Conservation (phyloP, 2,113 vertebrate species). For the Xenopus borealis region DNA sequence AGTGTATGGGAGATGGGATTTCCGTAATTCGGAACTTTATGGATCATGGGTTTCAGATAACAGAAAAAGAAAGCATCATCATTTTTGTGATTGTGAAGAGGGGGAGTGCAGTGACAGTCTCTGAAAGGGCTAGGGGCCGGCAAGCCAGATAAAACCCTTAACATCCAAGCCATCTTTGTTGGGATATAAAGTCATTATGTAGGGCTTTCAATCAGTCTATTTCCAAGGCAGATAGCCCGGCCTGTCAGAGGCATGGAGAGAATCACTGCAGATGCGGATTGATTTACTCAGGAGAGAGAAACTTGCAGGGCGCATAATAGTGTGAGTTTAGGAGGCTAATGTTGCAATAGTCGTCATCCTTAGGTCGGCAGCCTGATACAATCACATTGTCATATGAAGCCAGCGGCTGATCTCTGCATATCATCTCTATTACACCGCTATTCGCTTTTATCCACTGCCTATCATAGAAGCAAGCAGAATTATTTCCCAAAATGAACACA, state of each 20-base stretch:
- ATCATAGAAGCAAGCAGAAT: too few relatives aligned
- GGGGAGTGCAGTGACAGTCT: too few relatives aligned
- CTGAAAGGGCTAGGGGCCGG: background rate
- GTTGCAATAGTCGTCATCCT: slow-evolving; percentile 37
- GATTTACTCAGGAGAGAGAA: slow-evolving; percentile 45
- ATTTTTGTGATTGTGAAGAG: too few relatives aligned
- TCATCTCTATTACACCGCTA: background rate
- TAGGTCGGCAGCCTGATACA: slow-evolving; percentile 35
- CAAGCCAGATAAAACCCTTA: slow-evolving; percentile 34
- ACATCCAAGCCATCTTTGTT: slow-evolving; percentile 32
- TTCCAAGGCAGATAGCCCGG: slow-evolving; percentile 41
- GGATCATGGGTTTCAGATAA: too few relatives aligned
- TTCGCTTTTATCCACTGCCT: too few relatives aligned
- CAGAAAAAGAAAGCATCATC: too few relatives aligned
- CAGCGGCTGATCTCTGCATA: slow-evolving; percentile 17
- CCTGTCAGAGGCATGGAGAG: slow-evolving; percentile 29
- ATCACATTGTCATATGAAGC: slow-evolving; percentile 34
- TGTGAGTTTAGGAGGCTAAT: slow-evolving; percentile 41
- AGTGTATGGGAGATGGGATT: too few relatives aligned
- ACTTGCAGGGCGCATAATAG: slow-evolving; percentile 39
- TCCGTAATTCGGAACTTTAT: too few relatives aligned
- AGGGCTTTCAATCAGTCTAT: slow-evolving; percentile 40
- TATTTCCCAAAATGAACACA: too few relatives aligned
- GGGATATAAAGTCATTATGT: slow-evolving; percentile 38
- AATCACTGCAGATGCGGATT: slow-evolving; percentile 37